Evolutionary conservation across 2,113 vertebrate species (phyloP), one percentile per base, ranked within the genome.

Genomic region (Amphiprion ocellaris): DNA sequence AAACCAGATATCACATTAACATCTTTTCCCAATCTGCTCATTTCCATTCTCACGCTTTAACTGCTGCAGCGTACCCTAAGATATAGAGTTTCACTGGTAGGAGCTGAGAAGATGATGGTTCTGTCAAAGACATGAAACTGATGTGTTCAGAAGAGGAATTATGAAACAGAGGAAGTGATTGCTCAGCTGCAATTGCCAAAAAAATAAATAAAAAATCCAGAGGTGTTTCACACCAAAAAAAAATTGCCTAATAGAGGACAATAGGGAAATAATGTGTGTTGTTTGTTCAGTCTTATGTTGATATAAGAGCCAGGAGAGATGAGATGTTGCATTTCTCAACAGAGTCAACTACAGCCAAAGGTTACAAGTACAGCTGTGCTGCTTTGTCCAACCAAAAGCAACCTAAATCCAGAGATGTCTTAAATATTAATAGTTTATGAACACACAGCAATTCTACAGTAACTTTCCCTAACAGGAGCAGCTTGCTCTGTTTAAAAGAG

Each of bases 1-100:
- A 63, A 79, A 50, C 23, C 68, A 74, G 49, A 82, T 77, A 76
- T 87, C 50, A 49, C 58, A 81, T 79, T 79, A 71, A 60, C 46
- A 16, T 52, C 59, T 47, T 77, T 65, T 77, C 71, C 71, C 78
- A 77, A 54, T 33, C 37, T 17, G 50, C 59, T 44, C 41, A 8
- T 62, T 89, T 80, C 77, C 63, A 49, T 83, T 84, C 83, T 77
- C 81, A 75, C 11, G 55, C 63, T 84, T 77, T 39, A 47, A 71
- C 61, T 54, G 67, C 64, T 60, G 77, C 65, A 9, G 10, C 23
- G 66, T 26, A 46, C 33, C 26, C 69, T 80, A 55, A 8, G 39
- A 77, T 74, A n/a, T 79, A 60, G 10, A 62, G 55, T 74, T 72
- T 70, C 76, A 46, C 72, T 59, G 68, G 64, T 58, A 59, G 75